phyloP scores from a whole-genome alignment of 2,888 invertebrate genomes.

The Amphipoea lucens region DNA sequence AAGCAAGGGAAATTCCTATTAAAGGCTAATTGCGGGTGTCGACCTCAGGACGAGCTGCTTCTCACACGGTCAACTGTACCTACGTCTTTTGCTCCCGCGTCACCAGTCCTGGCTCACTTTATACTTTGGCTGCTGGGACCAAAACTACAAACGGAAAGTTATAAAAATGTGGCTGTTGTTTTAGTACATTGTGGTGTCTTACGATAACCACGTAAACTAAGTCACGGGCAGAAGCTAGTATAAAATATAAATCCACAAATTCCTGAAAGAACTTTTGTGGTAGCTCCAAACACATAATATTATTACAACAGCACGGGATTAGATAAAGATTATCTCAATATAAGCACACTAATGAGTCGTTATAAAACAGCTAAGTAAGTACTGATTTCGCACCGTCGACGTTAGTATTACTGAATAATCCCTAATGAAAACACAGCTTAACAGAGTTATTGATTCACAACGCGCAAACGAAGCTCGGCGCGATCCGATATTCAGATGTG shows the following conservation, averaged over 20 bases:
- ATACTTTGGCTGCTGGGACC: background rate
- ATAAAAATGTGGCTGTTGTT: background rate
- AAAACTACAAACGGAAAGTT: background rate
- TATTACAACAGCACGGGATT: constrained; percentile 13
- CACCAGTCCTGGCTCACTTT: background rate
- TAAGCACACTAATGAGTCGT: constrained; percentile 44
- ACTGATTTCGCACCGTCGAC: constrained; percentile 60
- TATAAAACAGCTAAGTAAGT: constrained; percentile 50
- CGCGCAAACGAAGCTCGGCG: constrained; percentile 75
- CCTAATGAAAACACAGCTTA: constrained; percentile 78
- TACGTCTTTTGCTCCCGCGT: background rate
- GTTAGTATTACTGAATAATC: constrained; percentile 73
- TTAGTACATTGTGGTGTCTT: background rate
- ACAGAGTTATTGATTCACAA: constrained; percentile 79
- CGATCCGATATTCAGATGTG: constrained; percentile 80
- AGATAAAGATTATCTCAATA: constrained; percentile 33
- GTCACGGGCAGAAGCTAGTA: background rate
- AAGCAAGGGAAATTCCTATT: background rate
- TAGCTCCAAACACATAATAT: constrained; percentile 1
- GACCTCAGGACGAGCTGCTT: background rate
- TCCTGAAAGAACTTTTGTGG: constrained; percentile 1
- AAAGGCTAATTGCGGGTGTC: background rate
- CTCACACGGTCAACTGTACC: background rate
- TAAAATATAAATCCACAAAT: background rate
- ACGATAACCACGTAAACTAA: background rate